Base-by-base conservation (phyloP, 2,888 invertebrate genomes). In the Drosophila kanekoi region DNA sequence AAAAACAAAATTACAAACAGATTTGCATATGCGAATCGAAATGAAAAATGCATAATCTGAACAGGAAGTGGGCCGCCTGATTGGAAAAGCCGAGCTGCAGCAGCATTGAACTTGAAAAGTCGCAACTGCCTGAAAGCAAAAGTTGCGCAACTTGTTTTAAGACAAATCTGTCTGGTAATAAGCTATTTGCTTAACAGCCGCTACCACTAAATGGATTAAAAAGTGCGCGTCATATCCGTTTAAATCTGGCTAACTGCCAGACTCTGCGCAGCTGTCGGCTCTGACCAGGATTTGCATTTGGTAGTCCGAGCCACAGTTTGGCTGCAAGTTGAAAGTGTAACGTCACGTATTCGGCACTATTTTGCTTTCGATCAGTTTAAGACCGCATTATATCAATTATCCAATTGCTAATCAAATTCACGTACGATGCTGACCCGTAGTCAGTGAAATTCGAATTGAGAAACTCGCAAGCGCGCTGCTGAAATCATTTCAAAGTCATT, bases 401-500 rank as follows among this genome's bases (percentile, higher is more conserved):
- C 84, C 88, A 76, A 86, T 84, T 80, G 87, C 70, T 80, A 81
- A 88, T 86, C 72, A 80, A 80, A 81, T 83, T 62, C 84, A 86
- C 88, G 86, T 86, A 86, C 79, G 62, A 33, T 54, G 43, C 49
- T 87, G 84, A 83, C 81, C 81, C 69, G 77, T 60, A 53, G 61
- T 43, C 61, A 71, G 72, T 72, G 77, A 72, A 77, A 84, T 76
- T 64, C 57, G 66, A 79, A 77, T 79, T 72, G 86, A 76, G 85
- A 83, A 83, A 85, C 77, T 83, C 72, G 67, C 79, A 66, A 66
- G 74, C 67, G 68, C 79, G 67, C 68, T 79, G 67, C 68, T 79
- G 66, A 79, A 78, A 82, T 77, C 78, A 85, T 86, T 85, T 87
- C 88, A 87, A 82, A 84, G 83, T 84, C 83, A 84, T 87, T 84